Percentiles rank a stretch among this genome's conserved stretches.
Conservation (phyloP, 1,140 invertebrate genomes). For the Vanessa tameamea region DNA sequence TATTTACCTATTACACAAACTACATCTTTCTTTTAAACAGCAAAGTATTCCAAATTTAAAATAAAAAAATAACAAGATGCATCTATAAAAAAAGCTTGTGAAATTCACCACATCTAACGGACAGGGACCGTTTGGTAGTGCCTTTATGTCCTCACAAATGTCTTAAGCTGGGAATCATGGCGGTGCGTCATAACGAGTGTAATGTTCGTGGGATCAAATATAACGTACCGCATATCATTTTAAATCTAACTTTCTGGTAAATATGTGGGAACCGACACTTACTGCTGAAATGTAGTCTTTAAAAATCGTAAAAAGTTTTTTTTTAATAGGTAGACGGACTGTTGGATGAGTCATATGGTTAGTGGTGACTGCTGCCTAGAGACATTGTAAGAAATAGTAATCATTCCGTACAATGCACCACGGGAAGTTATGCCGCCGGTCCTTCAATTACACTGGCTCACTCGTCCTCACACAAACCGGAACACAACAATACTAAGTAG, state of each 20-base stretch:
- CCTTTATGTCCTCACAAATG: constrained; percentile 67
- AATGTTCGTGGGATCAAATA: constrained; percentile 50
- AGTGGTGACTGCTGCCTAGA: too few relatives aligned
- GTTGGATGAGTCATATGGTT: too few relatives aligned
- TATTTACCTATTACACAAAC: too few relatives aligned
- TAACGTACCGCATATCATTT: constrained; percentile 40
- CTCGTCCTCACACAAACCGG: too few relatives aligned
- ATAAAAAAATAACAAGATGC: neutral
- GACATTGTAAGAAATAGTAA: too few relatives aligned
- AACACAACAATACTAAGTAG: too few relatives aligned
- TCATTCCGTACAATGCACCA: too few relatives aligned
- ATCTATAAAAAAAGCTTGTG: neutral
- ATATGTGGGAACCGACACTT: constrained; percentile 39
- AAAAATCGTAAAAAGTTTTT: neutral
- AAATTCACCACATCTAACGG: constrained; percentile 37
- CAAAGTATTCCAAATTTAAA: too few relatives aligned
- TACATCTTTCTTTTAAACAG: too few relatives aligned
- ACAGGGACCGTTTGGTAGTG: constrained; percentile 57
- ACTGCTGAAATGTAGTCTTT: neutral
- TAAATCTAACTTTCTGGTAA: constrained; percentile 30
- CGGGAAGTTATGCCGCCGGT: too few relatives aligned
- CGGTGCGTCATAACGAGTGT: constrained; percentile 51
- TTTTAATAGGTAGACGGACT: too few relatives aligned
- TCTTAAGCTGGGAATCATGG: constrained; percentile 60
- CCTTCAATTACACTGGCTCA: too few relatives aligned